phyloP scores from a whole-genome alignment of 1,140 invertebrate species.

The Lasaia peninsularis region DNA sequence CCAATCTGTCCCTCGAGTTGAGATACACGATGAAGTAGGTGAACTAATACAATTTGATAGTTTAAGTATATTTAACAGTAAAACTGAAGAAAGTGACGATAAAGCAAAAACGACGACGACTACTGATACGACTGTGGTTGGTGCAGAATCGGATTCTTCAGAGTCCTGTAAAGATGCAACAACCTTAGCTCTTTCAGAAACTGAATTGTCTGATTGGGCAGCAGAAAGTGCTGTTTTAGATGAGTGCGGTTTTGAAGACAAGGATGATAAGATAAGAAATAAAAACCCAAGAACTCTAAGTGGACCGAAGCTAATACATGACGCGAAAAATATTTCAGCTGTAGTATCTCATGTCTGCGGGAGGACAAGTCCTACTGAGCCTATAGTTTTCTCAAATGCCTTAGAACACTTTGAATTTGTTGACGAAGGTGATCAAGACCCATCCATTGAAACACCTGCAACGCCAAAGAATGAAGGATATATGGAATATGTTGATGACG shows the following conservation, averaged over 20 bases:
- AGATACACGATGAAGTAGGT: constrained; percentile 82
- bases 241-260: constrained; percentile 77
- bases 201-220: constrained; percentile 91
- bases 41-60: constrained; percentile 81
- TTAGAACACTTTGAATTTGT: constrained; percentile 65
- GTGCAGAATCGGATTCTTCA: constrained; percentile 62
- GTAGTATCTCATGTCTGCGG: constrained; percentile 57
- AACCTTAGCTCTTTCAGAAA: constrained; percentile 86
- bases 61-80: constrained; percentile 67
- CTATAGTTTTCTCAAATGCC: constrained; percentile 55
- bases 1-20: constrained; percentile 78
- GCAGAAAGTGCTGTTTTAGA: constrained; percentile 86
- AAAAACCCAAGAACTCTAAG: constrained; percentile 57
- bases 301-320: constrained; percentile 56
- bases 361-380: constrained; percentile 39
- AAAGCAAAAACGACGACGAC: constrained; percentile 42
- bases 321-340: constrained; percentile 57
- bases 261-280: constrained; percentile 39
- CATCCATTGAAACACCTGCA: constrained; percentile 41
- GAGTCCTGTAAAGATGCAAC: constrained; percentile 80
- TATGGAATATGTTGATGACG: constrained; percentile 66
- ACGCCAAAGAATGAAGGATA: constrained; percentile 59
- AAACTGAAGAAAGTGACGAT: constrained; percentile 46
- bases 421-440: constrained; percentile 65
- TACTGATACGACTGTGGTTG: constrained; percentile 47